These are phyloP conservation scores for Streptopelia turtur DNA, from an alignment of 2,797 vertebrate genomes.

Conservation along the genomic window DNA sequence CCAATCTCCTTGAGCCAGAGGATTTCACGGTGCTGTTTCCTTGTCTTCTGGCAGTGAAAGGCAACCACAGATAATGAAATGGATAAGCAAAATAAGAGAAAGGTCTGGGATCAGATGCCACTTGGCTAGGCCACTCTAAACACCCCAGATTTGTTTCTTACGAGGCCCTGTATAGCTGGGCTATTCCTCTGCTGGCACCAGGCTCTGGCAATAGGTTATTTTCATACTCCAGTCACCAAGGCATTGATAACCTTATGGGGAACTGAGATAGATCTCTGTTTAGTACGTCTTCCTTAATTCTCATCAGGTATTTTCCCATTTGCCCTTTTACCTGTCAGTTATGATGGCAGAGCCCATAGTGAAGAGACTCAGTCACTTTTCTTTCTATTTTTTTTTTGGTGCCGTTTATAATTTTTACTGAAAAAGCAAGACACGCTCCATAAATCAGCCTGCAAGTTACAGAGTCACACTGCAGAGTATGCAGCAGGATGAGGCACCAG, in stretches of 20 bases:
- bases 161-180: background rate
- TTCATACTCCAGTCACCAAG: background rate
- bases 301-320: conserved; percentile 38
- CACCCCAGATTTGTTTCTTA: background rate
- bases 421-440: conserved; percentile 24
- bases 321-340: conserved; percentile 20
- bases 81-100: conserved; percentile 20
- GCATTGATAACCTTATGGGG: conserved; percentile 9
- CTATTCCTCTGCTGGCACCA: background rate
- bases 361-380: background rate
- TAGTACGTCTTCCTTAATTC: conserved; percentile 22
- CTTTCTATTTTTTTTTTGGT: background rate
- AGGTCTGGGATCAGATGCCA: background rate
- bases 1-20: background rate
- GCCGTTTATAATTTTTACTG: conserved; percentile 45
- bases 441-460: conserved; percentile 59
- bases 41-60: conserved; percentile 2
- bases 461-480: background rate
- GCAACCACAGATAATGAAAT: background rate
- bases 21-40: conserved; percentile 6
- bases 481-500: background rate
- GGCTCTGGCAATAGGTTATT: background rate
- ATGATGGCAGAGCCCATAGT: background rate
- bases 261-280: conserved; percentile 20
- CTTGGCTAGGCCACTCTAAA: background rate